These are phyloP conservation scores for Allobates femoralis DNA, from an alignment of 2,797 vertebrate species.

Conservation along the genomic window DNA sequence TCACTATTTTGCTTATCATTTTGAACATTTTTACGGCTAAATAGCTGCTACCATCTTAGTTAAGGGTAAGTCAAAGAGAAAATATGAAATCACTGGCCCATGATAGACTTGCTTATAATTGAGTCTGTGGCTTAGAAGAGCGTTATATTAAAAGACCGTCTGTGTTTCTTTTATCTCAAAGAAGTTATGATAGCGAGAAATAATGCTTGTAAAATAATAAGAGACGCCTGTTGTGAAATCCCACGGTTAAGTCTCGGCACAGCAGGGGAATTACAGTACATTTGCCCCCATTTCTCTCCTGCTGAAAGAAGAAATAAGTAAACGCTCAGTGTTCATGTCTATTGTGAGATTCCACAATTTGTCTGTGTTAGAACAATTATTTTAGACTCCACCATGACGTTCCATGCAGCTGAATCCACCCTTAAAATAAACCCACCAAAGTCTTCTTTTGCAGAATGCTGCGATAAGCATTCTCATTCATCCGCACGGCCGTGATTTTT, in stretches of 20 bases:
- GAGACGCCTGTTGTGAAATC: conserved; percentile 51
- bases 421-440: conserved; percentile 52
- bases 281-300: conserved; percentile 50
- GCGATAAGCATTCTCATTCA: conserved; percentile 54
- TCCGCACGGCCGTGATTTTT: conserved; percentile 30
- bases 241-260: conserved; percentile 34
- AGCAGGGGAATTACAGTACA: conserved; percentile 48
- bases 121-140: conserved; percentile 46
- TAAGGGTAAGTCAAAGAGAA: conserved; percentile 32
- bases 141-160: conserved; percentile 55
- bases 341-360: conserved; percentile 51
- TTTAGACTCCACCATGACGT: conserved; percentile 39
- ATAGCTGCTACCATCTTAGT: conserved; percentile 13
- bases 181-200: conserved; percentile 54
- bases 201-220: conserved; percentile 55
- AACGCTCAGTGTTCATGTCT: conserved; percentile 40
- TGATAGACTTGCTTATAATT: conserved; percentile 49
- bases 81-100: conserved; percentile 35
- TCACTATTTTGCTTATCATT: not conserved
- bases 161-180: conserved; percentile 58
- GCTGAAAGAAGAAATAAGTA: conserved; percentile 39
- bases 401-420: conserved; percentile 44
- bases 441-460: conserved; percentile 49
- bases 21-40: conserved; percentile 1
- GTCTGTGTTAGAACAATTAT: conserved; percentile 49